Evolutionary conservation across 2,113 vertebrate genomes (phyloP).

Genomic region (Pedetes capensis): DNA sequence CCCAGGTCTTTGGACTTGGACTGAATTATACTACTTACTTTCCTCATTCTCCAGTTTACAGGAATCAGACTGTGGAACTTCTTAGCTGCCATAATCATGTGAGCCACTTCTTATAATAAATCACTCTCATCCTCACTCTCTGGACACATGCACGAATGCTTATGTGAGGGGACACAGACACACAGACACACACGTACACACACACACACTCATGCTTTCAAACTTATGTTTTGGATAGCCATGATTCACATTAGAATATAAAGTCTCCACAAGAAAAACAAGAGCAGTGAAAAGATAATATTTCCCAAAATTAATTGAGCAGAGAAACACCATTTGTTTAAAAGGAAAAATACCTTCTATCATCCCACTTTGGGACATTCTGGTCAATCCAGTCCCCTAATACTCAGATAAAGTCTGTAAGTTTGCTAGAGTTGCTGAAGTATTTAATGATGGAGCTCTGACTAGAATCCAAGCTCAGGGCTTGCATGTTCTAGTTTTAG

Average conservation of each 20-base stretch:
- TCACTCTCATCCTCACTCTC: neutral
- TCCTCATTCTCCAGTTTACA: neutral
- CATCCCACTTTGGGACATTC: neutral
- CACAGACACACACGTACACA: neutral
- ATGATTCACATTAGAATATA: neutral
- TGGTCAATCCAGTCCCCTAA: neutral
- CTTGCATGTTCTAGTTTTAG: neutral
- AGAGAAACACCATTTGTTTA: neutral
- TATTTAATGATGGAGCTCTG: neutral
- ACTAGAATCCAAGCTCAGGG: neutral
- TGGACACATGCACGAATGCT: neutral
- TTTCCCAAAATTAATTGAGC: neutral
- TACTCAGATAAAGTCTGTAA: neutral
- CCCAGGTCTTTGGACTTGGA: no score
- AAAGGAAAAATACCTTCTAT: neutral
- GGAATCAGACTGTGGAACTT: neutral
- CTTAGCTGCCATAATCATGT: neutral
- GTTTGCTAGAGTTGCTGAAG: neutral
- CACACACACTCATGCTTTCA: no score
- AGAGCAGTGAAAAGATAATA: neutral
- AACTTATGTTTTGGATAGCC: neutral
- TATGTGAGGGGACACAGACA: accelerated
- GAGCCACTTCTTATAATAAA: neutral
- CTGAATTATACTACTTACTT: neutral
- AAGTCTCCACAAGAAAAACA: neutral